Evolutionary conservation across 2,113 vertebrate species (phyloP), one percentile per base, ranked within the genome.

Genomic region (Oophaga pumilio): DNA sequence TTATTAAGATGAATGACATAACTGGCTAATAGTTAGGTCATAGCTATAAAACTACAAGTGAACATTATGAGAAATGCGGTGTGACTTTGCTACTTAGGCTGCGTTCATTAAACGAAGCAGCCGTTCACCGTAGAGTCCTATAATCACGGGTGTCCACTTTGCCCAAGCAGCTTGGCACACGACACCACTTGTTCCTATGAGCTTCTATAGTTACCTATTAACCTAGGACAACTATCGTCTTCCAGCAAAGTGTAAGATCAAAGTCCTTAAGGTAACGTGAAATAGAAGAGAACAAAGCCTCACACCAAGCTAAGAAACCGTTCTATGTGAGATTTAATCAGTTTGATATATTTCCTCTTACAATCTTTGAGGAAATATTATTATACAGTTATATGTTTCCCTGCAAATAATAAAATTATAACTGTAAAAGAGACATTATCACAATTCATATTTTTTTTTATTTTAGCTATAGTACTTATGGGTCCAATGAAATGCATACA

Each of bases 141-240:
- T 60, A 80, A 80, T 80, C 78, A 60, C 24, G 6, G 18, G 79
- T 20, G 28, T 49, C 59, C 28, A 49, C 59, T 82, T 82, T 64
- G 49, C 49, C 12, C 14, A 7, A 64, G 26, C 59, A 49, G 57
- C 9, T 64, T 64, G 57, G 57, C 79, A 82, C 79, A 56, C 64
- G 49, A 24, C 43, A 52, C n/a, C 62, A 50, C 60, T 66, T 69
- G 81, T 69, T 69, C 53, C 81, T 53, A 26, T 13, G 43, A 62
- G 64, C 81, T 83, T n/a, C 81, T 68, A 14, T 50, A 26, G 81
- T 83, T 83, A 83, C 24, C 49, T 68, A 83, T 83, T 83, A 83
- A 83, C 81, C 81, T 69, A 49, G 22, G 13, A 24, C 60, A 26
- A 64, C 64, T 52, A 18, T 59, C n/a, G 13, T 53, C 81, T 69